Conservation (phyloP, 2,888 invertebrate species). For the Sphaerophoria rueppellii region DNA sequence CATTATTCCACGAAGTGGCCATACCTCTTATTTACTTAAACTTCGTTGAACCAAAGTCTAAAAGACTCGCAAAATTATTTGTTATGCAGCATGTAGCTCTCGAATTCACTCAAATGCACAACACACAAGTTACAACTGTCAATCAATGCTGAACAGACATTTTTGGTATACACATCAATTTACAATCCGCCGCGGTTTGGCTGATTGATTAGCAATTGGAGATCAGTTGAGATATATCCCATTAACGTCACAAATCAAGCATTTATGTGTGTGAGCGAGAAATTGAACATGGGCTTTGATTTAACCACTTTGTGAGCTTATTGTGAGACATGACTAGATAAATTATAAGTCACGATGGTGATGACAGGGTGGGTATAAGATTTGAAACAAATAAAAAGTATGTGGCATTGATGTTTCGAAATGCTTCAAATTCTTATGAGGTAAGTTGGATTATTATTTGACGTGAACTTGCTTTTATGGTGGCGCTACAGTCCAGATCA, state of each 20-base stretch:
- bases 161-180: conserved; percentile 56
- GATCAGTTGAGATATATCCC: conserved; percentile 62
- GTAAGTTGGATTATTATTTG: too few relatives aligned
- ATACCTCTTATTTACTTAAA: conserved; percentile 18
- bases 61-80: conserved; percentile 42
- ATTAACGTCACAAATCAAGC: conserved; percentile 65
- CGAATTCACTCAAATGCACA: neutral
- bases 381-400: too few relatives aligned
- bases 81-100: conserved; percentile 33
- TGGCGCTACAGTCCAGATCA: too few relatives aligned
- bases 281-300: conserved; percentile 51
- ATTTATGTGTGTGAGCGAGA: conserved; percentile 35
- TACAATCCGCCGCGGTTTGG: conserved; percentile 32
- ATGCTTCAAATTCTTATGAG: too few relatives aligned
- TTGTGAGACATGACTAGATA: conserved; percentile 17
- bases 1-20: conserved; percentile 55
- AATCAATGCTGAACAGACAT: conserved; percentile 42
- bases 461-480: too few relatives aligned
- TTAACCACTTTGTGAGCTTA: conserved; percentile 1
- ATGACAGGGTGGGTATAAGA: too few relatives aligned
- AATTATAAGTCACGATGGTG: neutral
- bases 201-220: conserved; percentile 68
- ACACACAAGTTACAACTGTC: conserved; percentile 30
- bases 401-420: too few relatives aligned
- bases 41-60: conserved; percentile 28